These are phyloP conservation scores for Cygnus buccinator DNA, from an alignment of 2,113 vertebrate genomes.

Conservation along the genomic window DNA sequence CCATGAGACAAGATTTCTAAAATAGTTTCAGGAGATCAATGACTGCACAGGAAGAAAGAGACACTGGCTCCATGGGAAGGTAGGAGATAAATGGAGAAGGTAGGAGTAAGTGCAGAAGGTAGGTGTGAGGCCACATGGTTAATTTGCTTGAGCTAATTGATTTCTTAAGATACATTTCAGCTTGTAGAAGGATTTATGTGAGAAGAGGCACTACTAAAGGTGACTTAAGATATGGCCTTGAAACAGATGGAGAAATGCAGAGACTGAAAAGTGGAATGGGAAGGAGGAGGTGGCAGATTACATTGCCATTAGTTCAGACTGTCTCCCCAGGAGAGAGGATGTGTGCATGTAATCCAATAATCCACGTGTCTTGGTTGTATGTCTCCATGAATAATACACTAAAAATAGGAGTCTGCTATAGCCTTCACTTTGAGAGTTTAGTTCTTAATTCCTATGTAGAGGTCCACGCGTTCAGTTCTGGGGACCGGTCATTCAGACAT, in stretches of 20 bases:
- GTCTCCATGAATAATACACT: not conserved
- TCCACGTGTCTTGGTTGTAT: not conserved
- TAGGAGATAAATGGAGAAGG: not conserved
- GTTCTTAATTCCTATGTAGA: not conserved
- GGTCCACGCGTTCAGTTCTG: not conserved
- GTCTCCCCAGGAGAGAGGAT: not conserved
- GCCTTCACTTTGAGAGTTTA: not conserved
- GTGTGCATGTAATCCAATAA: not conserved
- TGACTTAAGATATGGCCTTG: not conserved
- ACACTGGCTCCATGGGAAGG: not conserved
- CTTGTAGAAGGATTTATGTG: not conserved
- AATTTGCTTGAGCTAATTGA: slow-evolving; percentile 16
- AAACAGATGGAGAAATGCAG: not conserved
- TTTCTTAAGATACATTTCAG: not conserved
- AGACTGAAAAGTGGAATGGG: not conserved
- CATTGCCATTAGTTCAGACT: not conserved
- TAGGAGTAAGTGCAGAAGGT: not conserved
- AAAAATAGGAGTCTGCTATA: not conserved
- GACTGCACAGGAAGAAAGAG: not conserved
- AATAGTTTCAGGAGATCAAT: not conserved
- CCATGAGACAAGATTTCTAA: not conserved
- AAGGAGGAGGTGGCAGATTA: slow-evolving; percentile 3
- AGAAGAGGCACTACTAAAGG: not conserved
- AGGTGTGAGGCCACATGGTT: not conserved
- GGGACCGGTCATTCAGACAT: not conserved